Evolutionary conservation across 2,888 invertebrate species (phyloP), one percentile per base, ranked within the genome.

Genomic region (Furcula furcula): DNA sequence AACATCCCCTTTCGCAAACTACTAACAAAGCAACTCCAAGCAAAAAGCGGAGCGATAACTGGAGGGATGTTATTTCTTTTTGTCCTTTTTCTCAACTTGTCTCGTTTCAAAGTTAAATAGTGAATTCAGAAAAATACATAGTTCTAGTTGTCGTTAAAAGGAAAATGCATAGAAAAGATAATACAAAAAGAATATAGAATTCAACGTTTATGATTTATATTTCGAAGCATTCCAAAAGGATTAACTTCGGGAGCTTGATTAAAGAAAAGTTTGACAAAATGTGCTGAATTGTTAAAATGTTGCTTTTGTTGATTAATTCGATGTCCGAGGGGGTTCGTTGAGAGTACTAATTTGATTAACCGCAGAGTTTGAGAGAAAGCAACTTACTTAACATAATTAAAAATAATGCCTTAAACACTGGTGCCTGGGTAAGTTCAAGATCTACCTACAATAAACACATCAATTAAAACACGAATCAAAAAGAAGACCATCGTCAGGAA

Each of bases 1-100:
- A 23, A 7, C 7, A 3, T 7, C 23, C 11, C 12, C 2, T 7
- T 23, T 7, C 11, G 31, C 35, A 29, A 52, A 48, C 23, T 36
- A 33, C 34, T 43, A 46, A 45, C 43, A 51, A 44, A 49, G 36
- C 35, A 29, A 39, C 43, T 41, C 43, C 38, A 33, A 39, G 29
- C 14, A 33, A 7, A 25, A 23, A 23, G 12, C 4, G 10, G 2
- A 23, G 7, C 7, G 12, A 23, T 12, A 12, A 23, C 11, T 23
- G 12, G 12, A 12, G 12, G 12, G 12, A 7, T 23, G 4, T 23
- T 13, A 10, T 23, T 7, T 6, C 23, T 13, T 7, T 23, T 23
- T 23, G 12, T 23, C 12, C 6, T 7, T 23, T 23, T 12, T 23
- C 23, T 21, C 1, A n/a, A 21, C 21, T 23, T 12, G 7, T 12